Conservation (phyloP, 2,888 invertebrate species). For the Branchellion lobata region DNA sequence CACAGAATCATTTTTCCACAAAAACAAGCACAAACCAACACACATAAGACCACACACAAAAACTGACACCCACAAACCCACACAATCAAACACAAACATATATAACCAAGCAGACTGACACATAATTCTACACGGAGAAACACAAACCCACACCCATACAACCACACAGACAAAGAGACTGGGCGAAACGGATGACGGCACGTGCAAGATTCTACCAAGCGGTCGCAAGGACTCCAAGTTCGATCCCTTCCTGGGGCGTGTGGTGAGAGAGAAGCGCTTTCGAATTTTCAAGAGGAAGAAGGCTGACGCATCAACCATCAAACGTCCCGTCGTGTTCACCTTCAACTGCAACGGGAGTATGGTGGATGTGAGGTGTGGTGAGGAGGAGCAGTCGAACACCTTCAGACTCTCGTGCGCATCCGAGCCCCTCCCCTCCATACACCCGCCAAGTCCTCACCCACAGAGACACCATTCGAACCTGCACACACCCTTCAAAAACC, state of each 20-base stretch:
- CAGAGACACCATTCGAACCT: too few species aligned
- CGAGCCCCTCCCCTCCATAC: neutral
- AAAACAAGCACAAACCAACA: neutral
- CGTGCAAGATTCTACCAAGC: neutral
- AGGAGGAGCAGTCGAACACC: constrained; percentile 47
- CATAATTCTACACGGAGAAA: neutral
- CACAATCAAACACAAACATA: constrained; percentile 8
- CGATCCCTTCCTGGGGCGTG: neutral
- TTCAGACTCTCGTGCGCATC: constrained; percentile 40
- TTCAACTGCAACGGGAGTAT: constrained; percentile 52
- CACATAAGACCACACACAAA: neutral
- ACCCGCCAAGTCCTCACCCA: too few species aligned
- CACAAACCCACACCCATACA: constrained; percentile 1
- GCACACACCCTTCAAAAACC: too few species aligned
- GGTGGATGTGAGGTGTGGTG: constrained; percentile 51
- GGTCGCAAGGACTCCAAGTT: neutral
- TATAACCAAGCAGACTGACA: neutral
- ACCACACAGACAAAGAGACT: constrained; percentile 8
- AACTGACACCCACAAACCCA: neutral
- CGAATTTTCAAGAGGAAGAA: neutral
- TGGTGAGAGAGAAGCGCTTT: neutral
- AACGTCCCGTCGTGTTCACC: constrained; percentile 48
- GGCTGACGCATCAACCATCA: neutral
- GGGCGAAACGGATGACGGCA: constrained; percentile 4
- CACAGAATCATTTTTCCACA: neutral